Base-by-base conservation (phyloP, 2,888 invertebrate species). In the Brenthis ino region DNA sequence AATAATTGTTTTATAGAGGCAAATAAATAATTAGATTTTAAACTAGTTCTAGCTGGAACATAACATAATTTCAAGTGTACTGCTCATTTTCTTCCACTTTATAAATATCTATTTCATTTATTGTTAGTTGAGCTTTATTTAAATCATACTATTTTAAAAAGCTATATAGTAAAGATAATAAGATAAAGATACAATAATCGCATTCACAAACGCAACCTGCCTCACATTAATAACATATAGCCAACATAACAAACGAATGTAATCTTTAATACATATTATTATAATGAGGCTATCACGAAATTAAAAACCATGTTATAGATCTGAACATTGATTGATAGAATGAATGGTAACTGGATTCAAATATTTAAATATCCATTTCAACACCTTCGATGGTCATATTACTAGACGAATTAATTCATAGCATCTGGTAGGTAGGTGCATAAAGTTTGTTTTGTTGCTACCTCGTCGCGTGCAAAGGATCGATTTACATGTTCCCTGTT, bases 401-500 rank as follows among this genome's bases (percentile, higher is more conserved):
- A 69, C 66, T 37, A 50, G 48, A 65, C 12, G 24, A 54, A 50
- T 55, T 55, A 65, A 68, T 54, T 57, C 43, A 68, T 55, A 58
- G 53, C 56, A 55, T 61, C 57, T 50, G 16, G 56, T 56, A 51
- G 50, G 16, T 53, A 56, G 68, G 57, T 69, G 55, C 47, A 57
- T 56, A 69, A 61, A 65, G 56, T 56, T 24, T 56, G 65, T 65
- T 65, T 61, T 43, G 56, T 61, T 16, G 61, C 56, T 61, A 69
- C 69, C 53, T 43, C 69, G 83, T 91, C 87, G 91, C 91, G 89
- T 91, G 91, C 77, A 76, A 73, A 72, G 77, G 81, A 83, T 86
- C 88, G 83, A 88, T 90, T 90, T 90, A 91, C 89, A 87, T 84
- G 82, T 85, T 84, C 86, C 60, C 68, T 82, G 76, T 80, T 79